phyloP scores from a whole-genome alignment of 2,113 vertebrate genomes.

The Calidris pygmaea region DNA sequence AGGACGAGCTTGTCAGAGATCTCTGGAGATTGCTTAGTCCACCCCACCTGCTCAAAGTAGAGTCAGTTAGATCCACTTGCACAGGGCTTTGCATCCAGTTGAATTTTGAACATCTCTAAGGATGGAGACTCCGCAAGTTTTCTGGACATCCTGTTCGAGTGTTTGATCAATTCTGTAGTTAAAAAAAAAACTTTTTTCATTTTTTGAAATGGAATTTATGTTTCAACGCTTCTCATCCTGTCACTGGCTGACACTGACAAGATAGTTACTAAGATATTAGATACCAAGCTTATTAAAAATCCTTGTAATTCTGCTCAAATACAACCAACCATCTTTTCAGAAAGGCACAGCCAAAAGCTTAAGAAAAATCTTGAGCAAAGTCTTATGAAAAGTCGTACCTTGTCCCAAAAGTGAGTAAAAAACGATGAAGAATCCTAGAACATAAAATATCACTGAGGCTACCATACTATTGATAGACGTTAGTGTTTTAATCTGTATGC shows the following conservation, averaged over 20 bases:
- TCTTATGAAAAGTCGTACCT: not conserved
- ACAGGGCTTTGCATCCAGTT: not conserved
- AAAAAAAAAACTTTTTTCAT: not conserved
- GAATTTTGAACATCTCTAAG: not conserved
- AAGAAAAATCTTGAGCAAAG: not conserved
- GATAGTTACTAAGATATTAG: not conserved
- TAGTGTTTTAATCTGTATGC: not conserved
- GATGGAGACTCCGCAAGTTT: not conserved
- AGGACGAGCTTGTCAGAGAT: not conserved
- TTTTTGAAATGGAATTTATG: not conserved
- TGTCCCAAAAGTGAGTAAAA: not conserved
- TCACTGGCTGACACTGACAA: not conserved
- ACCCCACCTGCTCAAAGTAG: not conserved
- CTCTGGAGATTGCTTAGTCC: not conserved
- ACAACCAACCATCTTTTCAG: not conserved
- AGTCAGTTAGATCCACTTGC: not conserved
- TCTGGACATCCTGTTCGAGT: not conserved
- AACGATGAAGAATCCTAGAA: not conserved
- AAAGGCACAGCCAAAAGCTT: not conserved
- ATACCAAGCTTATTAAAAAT: not conserved
- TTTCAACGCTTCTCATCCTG: not conserved
- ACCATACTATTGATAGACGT: not conserved
- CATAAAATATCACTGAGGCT: not conserved
- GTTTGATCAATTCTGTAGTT: not conserved
- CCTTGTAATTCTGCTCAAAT: not conserved